Percentiles rank a stretch among this genome's conserved stretches.
These are phyloP conservation scores for Drosophila sulfurigaster DNA, from an alignment of 1,140 invertebrate genomes.

Conservation along the genomic window DNA sequence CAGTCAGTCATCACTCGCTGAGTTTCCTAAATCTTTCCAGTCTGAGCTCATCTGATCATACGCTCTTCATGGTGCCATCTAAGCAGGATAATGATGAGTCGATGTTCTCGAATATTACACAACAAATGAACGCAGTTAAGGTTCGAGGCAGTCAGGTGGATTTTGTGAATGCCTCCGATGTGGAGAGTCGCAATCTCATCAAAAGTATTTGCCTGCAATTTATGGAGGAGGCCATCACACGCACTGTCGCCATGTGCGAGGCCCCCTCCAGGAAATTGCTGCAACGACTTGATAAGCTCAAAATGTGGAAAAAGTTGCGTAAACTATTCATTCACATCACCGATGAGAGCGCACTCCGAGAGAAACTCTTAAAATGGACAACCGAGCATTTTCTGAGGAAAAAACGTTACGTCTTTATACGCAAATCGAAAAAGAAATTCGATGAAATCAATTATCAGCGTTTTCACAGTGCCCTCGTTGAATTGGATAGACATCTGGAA, in stretches of 20 bases:
- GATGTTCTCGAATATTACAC: background rate
- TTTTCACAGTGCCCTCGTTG: background rate
- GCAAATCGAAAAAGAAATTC: accelerated
- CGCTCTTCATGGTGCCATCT: too few relatives aligned
- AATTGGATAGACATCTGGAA: constrained; percentile 30
- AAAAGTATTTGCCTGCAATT: background rate
- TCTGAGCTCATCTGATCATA: too few relatives aligned
- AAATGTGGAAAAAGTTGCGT: constrained; percentile 8
- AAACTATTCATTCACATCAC: accelerated
- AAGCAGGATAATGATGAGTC: too few relatives aligned
- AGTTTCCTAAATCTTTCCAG: too few relatives aligned
- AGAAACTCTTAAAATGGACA: background rate
- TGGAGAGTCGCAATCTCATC: background rate
- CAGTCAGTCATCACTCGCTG: too few relatives aligned
- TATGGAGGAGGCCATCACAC: background rate
- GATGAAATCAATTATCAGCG: constrained; percentile 1
- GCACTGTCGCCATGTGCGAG: background rate
- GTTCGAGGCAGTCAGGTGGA: background rate
- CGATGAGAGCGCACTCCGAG: background rate
- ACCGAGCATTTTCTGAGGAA: constrained; percentile 21
- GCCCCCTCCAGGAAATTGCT: background rate
- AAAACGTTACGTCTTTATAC: constrained; percentile 5
- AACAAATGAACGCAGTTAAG: background rate
- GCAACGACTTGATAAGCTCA: constrained; percentile 15
- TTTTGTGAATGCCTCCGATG: background rate